Evolutionary conservation across 2,797 vertebrate genomes (phyloP).

Genomic region (Graptemys geographica): DNA sequence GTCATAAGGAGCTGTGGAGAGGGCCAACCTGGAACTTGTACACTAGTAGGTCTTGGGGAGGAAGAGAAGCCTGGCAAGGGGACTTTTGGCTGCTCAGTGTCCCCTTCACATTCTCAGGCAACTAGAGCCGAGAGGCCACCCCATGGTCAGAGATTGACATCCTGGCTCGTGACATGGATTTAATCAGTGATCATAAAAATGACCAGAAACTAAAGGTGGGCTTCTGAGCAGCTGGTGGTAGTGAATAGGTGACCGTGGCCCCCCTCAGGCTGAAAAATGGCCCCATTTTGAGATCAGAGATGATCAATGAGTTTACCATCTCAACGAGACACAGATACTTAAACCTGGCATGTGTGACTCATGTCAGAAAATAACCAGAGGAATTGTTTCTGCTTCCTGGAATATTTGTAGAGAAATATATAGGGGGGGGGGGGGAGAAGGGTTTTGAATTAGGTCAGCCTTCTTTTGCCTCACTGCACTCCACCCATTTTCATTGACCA

Average conservation of each 20-base stretch:
- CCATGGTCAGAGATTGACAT: neutral
- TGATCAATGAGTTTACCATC: neutral
- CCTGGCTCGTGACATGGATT: neutral
- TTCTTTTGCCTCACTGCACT: neutral
- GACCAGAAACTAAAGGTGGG: neutral
- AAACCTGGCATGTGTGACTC: neutral
- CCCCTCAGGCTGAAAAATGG: neutral
- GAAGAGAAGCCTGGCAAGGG: neutral
- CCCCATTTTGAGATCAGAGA: neutral
- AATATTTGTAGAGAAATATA: neutral
- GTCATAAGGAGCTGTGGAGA: neutral
- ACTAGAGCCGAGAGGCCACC: neutral
- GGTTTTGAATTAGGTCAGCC: neutral
- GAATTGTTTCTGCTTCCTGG: neutral
- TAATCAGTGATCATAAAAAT: neutral
- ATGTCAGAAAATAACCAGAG: neutral
- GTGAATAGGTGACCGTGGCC: neutral
- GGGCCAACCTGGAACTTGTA: neutral
- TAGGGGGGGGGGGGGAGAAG: neutral
- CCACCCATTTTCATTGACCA: neutral
- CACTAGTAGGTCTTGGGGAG: neutral
- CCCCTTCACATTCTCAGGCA: neutral
- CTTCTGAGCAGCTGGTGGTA: neutral
- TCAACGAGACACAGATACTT: neutral
- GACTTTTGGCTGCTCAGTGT: neutral